Percentiles rank a stretch among this genome's conserved stretches.
These are phyloP conservation scores for Pangasius macronema DNA, from an alignment of 2,797 vertebrate genomes.

Conservation along the genomic window DNA sequence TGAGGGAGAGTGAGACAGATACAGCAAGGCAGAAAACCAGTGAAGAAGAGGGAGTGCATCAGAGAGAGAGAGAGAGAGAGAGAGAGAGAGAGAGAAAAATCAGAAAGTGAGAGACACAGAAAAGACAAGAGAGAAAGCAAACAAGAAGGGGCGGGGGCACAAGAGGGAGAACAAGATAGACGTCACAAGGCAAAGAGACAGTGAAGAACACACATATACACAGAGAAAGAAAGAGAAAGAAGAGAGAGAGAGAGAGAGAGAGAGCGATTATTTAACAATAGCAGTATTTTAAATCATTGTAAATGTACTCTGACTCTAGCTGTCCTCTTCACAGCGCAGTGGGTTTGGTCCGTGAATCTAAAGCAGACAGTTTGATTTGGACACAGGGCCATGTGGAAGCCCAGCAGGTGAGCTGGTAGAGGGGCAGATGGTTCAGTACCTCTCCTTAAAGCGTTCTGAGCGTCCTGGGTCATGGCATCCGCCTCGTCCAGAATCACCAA, in stretches of 20 bases:
- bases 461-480: constrained; percentile 98
- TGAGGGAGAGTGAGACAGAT: neutral
- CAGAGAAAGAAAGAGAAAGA: neutral
- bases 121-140: neutral
- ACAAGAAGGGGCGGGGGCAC: neutral
- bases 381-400: constrained; percentile 61
- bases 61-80: neutral
- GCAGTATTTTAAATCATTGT: neutral
- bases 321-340: neutral
- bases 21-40: neutral
- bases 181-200: neutral
- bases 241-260: neutral
- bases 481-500: constrained; percentile 97
- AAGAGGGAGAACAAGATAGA: neutral
- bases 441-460: constrained; percentile 95
- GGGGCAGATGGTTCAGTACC: constrained; percentile 84
- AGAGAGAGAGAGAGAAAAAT: neutral
- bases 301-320: neutral
- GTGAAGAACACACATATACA: neutral
- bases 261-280: neutral
- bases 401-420: constrained; percentile 66
- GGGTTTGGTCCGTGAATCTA: constrained; percentile 10
- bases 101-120: neutral
- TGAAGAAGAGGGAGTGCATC: neutral
- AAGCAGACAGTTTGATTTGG: constrained; percentile 27